Evolutionary conservation across 2,888 invertebrate species (phyloP), one percentile per base, ranked within the genome.

Genomic region (Erannis defoliaria): DNA sequence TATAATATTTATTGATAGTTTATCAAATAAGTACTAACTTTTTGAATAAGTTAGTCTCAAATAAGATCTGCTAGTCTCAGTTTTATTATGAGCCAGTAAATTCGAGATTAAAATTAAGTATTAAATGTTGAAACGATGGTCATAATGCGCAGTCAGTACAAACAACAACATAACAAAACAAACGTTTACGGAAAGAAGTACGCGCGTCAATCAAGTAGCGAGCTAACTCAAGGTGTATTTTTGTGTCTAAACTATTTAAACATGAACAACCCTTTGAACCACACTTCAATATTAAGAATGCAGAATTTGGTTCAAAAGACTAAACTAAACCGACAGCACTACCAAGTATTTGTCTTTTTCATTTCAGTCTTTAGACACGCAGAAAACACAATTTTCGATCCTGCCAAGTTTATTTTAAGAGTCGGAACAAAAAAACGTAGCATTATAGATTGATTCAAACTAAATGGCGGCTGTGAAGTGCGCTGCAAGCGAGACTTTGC

Each of bases 11-110:
- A 10, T 19, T 19, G 40, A 40, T 1, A 40, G 10, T 18, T 40
- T 19, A 40, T 38, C 9, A 38, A 40, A 40, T 40, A 40, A 40
- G 40, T 21, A 40, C 19, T 12, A 40, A 18, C 10, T 40, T 21
- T 42, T 42, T 38, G 9, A 38, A 18, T 18, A 38, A 16, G 9
- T 14, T 37, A 35, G 29, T 29, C 29, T 29, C 29, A 14, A 37
- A 16, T 16, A 16, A 37, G 16, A 45, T 45, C 43, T 26, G 9
- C 10, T 16, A 43, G 26, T 43, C 16, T 42, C 2, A 0, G 4
- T 18, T 38, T 38, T 19, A 14, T n/a, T 23, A n/a, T 14, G 6
- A 16, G 10, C 4, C 26, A 45, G 10, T 14, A 45, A 26, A 45
- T 45, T 45, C 43, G 43, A 45, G 26, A 5, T 45, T 26, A 26